A percentile compares a stretch with the other conserved stretches of the same genome.
Evolutionary conservation across 2,113 vertebrate species (phyloP).

Genomic region (Pseudonaja textilis): DNA sequence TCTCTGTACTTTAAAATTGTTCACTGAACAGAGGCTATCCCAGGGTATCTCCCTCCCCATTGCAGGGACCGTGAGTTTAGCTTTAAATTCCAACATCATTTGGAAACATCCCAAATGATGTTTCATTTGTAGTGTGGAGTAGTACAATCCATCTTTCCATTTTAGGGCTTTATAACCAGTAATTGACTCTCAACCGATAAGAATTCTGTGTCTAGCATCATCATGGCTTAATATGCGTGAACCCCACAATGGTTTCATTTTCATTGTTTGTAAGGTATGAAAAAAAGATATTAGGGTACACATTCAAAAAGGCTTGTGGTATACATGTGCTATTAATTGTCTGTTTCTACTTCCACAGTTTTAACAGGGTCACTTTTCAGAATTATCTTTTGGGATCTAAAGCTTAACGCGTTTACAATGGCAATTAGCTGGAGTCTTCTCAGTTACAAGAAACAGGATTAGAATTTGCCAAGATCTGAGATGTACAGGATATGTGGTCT

Average conservation of each 20-base stretch:
- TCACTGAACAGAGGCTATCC: not conserved
- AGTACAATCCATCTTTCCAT: not conserved
- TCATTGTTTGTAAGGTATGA: not conserved
- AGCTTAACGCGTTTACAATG: not conserved
- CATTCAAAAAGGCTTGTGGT: not conserved
- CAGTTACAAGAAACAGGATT: not conserved
- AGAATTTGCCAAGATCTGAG: not conserved
- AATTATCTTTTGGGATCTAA: not conserved
- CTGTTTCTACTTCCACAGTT: not conserved
- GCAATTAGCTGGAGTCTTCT: not conserved
- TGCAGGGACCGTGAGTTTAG: not conserved
- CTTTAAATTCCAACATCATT: not conserved
- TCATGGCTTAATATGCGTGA: not conserved
- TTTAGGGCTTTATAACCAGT: conserved; percentile 43
- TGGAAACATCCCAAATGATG: too few relatives aligned
- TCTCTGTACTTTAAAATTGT: not conserved
- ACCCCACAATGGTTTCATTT: not conserved
- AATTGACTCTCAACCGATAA: conserved; percentile 9
- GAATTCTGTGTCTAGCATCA: accelerated
- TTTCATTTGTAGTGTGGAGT: not conserved
- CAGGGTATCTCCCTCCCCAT: not conserved
- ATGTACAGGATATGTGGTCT: not conserved
- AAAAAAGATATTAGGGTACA: not conserved
- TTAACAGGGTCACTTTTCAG: not conserved
- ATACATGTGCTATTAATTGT: not conserved